Conservation (phyloP, 1,140 invertebrate genomes). For the Drosophila mayri region DNA sequence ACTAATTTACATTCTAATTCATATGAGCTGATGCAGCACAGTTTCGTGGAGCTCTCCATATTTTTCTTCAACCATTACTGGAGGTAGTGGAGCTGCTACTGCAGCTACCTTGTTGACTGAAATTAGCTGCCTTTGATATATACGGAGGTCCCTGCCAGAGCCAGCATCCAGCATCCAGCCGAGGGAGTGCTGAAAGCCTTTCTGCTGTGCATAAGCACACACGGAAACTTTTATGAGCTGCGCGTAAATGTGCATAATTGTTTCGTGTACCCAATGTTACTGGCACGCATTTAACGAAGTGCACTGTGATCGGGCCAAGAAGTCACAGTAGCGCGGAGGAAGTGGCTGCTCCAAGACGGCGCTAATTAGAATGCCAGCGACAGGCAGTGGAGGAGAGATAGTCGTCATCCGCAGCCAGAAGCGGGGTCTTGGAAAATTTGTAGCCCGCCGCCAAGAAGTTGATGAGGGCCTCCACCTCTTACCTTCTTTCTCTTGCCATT, state of each 20-base stretch:
- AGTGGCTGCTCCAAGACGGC: conserved; percentile 40
- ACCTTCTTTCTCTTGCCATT: conserved; percentile 11
- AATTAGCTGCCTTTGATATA: conserved; percentile 8
- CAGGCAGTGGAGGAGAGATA: conserved; percentile 12
- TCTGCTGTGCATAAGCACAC: conserved; percentile 2
- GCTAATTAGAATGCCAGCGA: conserved; percentile 63
- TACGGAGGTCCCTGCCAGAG: neutral
- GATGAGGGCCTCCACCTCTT: conserved; percentile 24
- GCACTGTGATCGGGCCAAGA: conserved; percentile 38
- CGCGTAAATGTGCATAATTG: conserved; percentile 74
- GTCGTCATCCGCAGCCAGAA: conserved; percentile 39
- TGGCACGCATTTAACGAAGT: conserved; percentile 67
- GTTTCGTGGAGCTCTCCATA: neutral
- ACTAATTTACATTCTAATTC: conserved; percentile 9
- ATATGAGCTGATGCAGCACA: conserved; percentile 2
- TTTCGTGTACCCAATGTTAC: conserved; percentile 66
- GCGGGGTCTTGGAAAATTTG: conserved; percentile 42
- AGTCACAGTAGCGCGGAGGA: conserved; percentile 6
- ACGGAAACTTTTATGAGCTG: conserved; percentile 40
- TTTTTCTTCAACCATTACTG: neutral
- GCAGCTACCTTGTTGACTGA: conserved; percentile 9
- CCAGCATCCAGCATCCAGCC: neutral
- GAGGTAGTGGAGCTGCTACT: neutral
- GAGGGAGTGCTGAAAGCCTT: conserved; percentile 9
- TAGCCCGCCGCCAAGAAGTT: conserved; percentile 30